phyloP scores from a whole-genome alignment of 2,888 invertebrate species.

The Acleris laterana region DNA sequence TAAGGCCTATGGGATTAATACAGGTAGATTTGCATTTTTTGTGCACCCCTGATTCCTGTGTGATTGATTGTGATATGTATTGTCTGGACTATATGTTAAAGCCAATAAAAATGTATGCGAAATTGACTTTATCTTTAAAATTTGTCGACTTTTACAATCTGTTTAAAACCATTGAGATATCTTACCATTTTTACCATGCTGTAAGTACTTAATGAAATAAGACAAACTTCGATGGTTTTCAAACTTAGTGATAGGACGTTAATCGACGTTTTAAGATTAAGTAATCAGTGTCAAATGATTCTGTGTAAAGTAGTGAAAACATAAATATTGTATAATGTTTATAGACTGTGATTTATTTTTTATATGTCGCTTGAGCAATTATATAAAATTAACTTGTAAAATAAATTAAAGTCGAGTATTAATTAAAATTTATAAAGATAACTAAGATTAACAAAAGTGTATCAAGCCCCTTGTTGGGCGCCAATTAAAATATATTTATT shows the following conservation, averaged over 20 bases:
- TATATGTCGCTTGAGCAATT: not conserved
- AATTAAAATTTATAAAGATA: not conserved
- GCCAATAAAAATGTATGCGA: no score
- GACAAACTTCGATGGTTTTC: not conserved
- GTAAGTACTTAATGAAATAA: no score
- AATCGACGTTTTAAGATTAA: conserved; percentile 5
- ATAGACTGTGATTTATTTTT: conserved; percentile 6
- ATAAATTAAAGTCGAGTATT: not conserved
- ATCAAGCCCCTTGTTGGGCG: conserved; percentile 21
- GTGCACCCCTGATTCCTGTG: no score
- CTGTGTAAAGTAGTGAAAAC: not conserved
- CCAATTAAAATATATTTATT: conserved; percentile 1
- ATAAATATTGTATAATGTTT: not conserved
- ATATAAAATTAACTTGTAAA: not conserved
- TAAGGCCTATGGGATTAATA: no score
- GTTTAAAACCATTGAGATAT: no score
- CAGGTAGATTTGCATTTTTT: no score
- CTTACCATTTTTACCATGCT: no score
- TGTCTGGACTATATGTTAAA: no score
- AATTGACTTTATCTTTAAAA: no score
- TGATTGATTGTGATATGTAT: no score
- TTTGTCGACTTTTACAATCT: no score
- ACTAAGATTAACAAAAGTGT: not conserved
- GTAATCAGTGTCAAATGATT: conserved; percentile 24
- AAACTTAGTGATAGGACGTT: not conserved